Conservation (phyloP, 1,140 invertebrate species). For the Drosophila erecta region DNA sequence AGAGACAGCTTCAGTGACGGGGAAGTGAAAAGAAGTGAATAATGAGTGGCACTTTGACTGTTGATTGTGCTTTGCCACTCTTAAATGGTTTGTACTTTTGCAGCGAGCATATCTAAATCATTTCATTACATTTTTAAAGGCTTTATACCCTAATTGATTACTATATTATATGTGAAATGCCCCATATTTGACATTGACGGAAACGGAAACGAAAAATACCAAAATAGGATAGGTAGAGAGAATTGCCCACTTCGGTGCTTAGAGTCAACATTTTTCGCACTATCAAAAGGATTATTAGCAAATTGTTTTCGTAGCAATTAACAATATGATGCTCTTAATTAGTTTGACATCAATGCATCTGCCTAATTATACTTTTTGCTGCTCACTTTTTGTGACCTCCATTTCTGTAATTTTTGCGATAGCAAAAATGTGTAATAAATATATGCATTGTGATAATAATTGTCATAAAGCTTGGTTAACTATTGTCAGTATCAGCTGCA, state of each 20-base stretch:
- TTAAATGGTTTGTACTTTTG: background rate
- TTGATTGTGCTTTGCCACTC: conserved; percentile 33
- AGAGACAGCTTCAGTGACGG: conserved; percentile 6
- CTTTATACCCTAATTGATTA: background rate
- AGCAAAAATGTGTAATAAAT: conserved; percentile 48
- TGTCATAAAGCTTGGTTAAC: conserved; percentile 34
- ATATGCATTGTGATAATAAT: conserved; percentile 51
- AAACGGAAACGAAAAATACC: no score
- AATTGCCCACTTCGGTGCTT: conserved; percentile 1
- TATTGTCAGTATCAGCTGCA: conserved; percentile 24
- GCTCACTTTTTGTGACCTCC: background rate
- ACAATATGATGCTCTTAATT: conserved; percentile 50
- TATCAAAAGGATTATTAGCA: conserved; percentile 40
- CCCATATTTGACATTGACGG: background rate
- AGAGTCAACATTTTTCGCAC: background rate
- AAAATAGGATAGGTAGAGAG: no score
- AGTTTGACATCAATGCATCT: conserved; percentile 35
- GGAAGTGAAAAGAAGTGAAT: conserved; percentile 13
- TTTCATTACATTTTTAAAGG: background rate
- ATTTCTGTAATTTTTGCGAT: conserved; percentile 3
- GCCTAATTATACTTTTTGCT: conserved; percentile 46
- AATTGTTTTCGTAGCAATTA: conserved; percentile 50
- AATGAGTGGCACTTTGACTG: conserved; percentile 6
- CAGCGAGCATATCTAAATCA: background rate
- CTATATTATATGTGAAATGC: background rate